Conservation (phyloP, 2,797 vertebrate species). For the Xyrichtys novacula region DNA sequence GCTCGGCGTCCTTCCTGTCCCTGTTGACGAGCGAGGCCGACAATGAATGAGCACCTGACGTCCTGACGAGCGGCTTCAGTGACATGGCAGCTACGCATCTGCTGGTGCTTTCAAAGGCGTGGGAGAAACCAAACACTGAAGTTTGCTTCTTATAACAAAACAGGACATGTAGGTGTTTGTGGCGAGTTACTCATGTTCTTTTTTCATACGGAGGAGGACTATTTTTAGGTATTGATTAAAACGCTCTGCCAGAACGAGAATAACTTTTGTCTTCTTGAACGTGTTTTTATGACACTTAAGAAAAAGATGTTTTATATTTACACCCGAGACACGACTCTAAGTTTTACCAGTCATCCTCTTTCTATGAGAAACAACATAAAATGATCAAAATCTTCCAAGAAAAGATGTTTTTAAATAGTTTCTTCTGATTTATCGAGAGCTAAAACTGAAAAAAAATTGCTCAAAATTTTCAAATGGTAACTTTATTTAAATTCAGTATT, state of each 20-base stretch:
- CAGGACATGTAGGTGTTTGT: background rate
- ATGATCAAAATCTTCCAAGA: too few relatives aligned
- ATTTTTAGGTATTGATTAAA: background rate
- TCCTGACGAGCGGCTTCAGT: background rate
- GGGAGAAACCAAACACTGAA: background rate
- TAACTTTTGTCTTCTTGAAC: too few relatives aligned
- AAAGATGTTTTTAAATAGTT: too few relatives aligned
- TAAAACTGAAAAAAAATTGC: too few relatives aligned
- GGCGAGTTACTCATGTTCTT: background rate
- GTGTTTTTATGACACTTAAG: too few relatives aligned
- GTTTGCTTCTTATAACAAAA: background rate
- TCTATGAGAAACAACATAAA: too few relatives aligned
- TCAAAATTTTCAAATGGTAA: too few relatives aligned
- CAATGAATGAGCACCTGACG: background rate
- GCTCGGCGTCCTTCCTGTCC: conserved; percentile 47
- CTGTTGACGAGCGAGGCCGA: conserved; percentile 5
- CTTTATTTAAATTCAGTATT: too few relatives aligned
- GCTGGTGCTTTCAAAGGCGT: background rate
- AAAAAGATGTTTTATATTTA: too few relatives aligned
- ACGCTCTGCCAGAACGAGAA: background rate
- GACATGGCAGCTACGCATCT: background rate
- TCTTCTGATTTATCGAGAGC: too few relatives aligned
- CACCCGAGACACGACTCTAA: too few relatives aligned
- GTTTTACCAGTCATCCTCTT: too few relatives aligned
- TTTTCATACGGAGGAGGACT: background rate